phyloP scores from a whole-genome alignment of 2,797 vertebrate genomes.

The Oreochromis mossambicus region DNA sequence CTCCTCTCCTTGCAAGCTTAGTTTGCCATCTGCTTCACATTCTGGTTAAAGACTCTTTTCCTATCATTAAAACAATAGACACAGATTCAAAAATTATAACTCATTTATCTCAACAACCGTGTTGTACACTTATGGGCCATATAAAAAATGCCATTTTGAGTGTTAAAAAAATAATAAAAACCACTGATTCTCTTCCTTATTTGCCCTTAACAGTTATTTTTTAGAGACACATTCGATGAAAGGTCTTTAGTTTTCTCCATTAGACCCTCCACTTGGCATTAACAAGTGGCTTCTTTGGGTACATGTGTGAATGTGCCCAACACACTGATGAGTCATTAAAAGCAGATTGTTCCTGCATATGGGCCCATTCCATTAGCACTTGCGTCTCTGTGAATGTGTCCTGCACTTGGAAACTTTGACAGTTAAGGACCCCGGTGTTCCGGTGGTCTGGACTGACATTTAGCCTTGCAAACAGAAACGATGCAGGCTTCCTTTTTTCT shows the following conservation, averaged over 20 bases:
- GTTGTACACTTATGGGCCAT: background rate
- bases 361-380: background rate
- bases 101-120: conserved; percentile 1
- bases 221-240: conserved; percentile 19
- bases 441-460: background rate
- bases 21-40: conserved; percentile 52
- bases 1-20: conserved; percentile 27
- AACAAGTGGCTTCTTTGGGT: background rate
- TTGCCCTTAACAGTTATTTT: background rate
- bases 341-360: background rate
- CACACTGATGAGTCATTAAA: background rate
- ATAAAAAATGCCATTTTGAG: background rate
- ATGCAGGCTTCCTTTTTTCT: background rate
- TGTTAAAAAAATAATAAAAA: background rate
- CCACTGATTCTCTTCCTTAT: background rate
- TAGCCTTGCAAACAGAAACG: background rate
- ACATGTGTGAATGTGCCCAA: background rate
- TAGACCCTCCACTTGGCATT: background rate
- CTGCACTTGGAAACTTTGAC: background rate
- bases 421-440: background rate
- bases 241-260: conserved; percentile 26
- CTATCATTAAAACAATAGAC: conserved; percentile 37
- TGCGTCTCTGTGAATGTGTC: background rate
- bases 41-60: conserved; percentile 27
- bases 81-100: conserved; percentile 30